A percentile compares a stretch with the other conserved stretches of the same genome.
These are phyloP conservation scores for Metridium senile DNA, from an alignment of 92 coral and sea anemone genomes.

Conservation along the genomic window DNA sequence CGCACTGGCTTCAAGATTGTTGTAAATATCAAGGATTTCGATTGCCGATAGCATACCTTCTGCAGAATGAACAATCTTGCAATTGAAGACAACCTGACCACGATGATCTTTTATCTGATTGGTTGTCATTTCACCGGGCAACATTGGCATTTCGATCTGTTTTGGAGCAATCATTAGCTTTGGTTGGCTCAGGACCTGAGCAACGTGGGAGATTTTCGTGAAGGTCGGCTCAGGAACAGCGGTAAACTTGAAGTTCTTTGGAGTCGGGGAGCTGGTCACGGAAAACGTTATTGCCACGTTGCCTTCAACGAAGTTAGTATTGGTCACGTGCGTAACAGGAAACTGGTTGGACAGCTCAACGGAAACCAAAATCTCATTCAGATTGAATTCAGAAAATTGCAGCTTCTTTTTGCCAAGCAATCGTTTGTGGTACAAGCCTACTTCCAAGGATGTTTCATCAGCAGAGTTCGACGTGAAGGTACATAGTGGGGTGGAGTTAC, in stretches of 20 bases:
- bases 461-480: constrained; percentile 1
- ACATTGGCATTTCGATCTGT: constrained; percentile 19
- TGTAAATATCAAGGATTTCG: constrained; percentile 44
- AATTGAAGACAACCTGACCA: constrained; percentile 46
- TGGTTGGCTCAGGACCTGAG: constrained; percentile 52
- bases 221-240: constrained; percentile 24
- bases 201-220: constrained; percentile 18
- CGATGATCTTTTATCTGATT: constrained; percentile 47
- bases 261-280: constrained; percentile 22
- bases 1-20: constrained; percentile 56
- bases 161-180: constrained; percentile 27
- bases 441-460: constrained; percentile 27
- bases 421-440: constrained; percentile 42
- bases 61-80: constrained; percentile 54
- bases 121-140: constrained; percentile 55
- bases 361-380: constrained; percentile 20
- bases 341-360: not conserved
- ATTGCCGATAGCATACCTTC: constrained; percentile 58
- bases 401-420: constrained; percentile 33
- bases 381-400: constrained; percentile 9
- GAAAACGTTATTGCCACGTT: constrained; percentile 13
- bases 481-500: not conserved
- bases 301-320: constrained; percentile 13
- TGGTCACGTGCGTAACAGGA: not conserved
- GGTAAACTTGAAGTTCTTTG: constrained; percentile 22